Evolutionary conservation across 2,888 invertebrate species (phyloP).

Genomic region (Bombylius major): DNA sequence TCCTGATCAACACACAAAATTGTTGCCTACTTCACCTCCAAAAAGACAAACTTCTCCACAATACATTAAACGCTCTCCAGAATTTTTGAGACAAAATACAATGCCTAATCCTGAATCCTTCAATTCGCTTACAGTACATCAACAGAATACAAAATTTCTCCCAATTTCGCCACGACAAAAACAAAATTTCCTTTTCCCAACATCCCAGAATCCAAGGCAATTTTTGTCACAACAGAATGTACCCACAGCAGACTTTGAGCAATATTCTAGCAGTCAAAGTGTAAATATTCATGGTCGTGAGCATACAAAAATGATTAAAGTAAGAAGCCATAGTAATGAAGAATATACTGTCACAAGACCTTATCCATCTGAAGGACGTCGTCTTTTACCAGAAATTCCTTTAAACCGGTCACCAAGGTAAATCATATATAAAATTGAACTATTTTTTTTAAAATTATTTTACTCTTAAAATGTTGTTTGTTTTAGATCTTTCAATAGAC

Average conservation of each 20-base stretch:
- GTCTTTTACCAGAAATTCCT: slow-evolving; percentile 33
- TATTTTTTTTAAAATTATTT: not conserved
- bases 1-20: slow-evolving; percentile 33
- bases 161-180: slow-evolving; percentile 34
- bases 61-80: slow-evolving; percentile 31
- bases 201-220: slow-evolving; percentile 27
- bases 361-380: slow-evolving; percentile 23
- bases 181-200: slow-evolving; percentile 34
- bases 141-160: slow-evolving; percentile 27
- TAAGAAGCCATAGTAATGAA: slow-evolving; percentile 35
- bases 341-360: slow-evolving; percentile 31
- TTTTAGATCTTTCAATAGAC: slow-evolving; percentile 27
- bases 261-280: slow-evolving; percentile 33
- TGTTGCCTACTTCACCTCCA: slow-evolving; percentile 34
- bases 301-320: slow-evolving; percentile 35
- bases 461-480: not conserved
- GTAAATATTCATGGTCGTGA: slow-evolving; percentile 31
- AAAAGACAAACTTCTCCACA: slow-evolving; percentile 34
- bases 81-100: slow-evolving; percentile 33
- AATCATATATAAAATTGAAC: not conserved
- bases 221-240: slow-evolving; percentile 35
- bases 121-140: slow-evolving; percentile 29
- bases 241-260: slow-evolving; percentile 28
- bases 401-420: slow-evolving; percentile 22
- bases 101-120: slow-evolving; percentile 33